phyloP scores from a whole-genome alignment of 2,797 vertebrate genomes.

The Galago senegalensis region DNA sequence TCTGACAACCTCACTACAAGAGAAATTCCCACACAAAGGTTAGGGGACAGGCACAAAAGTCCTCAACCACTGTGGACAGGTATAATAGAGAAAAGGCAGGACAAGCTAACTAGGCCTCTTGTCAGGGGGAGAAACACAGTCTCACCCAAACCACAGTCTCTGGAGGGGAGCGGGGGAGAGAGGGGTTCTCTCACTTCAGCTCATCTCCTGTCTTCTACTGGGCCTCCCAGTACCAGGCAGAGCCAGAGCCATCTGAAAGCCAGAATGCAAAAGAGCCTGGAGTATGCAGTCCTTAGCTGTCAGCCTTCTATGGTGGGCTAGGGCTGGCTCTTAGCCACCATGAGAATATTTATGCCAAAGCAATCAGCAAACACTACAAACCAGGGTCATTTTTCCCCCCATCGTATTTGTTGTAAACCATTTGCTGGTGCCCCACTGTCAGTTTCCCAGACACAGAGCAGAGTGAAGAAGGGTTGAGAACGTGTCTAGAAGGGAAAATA shows the following conservation, averaged over 20 bases:
- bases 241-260: not conserved
- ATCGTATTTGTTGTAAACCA: not conserved
- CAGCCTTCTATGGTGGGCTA: not conserved
- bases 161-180: not conserved
- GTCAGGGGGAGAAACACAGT: not conserved
- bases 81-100: not conserved
- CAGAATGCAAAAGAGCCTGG: not conserved
- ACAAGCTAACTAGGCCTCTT: not conserved
- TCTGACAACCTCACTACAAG: not conserved
- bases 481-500: not conserved
- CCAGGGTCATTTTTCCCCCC: not conserved
- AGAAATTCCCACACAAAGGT: not conserved
- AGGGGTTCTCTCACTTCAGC: not conserved
- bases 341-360: not conserved
- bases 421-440: not conserved
- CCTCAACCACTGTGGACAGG: not conserved
- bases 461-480: not conserved
- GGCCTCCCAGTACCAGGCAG: not conserved
- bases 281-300: not conserved
- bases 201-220: not conserved
- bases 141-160: not conserved
- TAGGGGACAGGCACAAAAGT: not conserved
- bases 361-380: conserved; percentile 5
- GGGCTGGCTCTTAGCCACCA: not conserved
- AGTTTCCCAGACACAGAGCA: not conserved